Base-by-base conservation (phyloP, 2,113 vertebrate species). In the Elephantulus edwardii region DNA sequence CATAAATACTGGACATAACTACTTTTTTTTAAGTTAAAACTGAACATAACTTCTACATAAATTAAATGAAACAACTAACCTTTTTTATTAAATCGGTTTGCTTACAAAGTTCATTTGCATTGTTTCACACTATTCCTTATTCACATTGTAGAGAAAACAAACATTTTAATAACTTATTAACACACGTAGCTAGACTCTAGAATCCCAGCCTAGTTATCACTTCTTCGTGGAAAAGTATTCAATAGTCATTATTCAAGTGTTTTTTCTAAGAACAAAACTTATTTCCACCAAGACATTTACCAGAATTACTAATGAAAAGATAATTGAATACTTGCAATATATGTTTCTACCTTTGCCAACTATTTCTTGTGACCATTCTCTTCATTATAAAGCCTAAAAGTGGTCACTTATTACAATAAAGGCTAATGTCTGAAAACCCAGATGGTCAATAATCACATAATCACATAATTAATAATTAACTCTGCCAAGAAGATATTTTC, bases 251-350 rank as follows among this genome's bases (percentile, higher is more conserved):
- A 30, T 40, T n/a, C 40, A 82, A n/a, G n/a, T n/a, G n/a, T n/a
- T n/a, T n/a, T n/a, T 76, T 64, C 33, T 30, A 62, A 79, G 40
- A 66, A 88, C 28, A 68, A 90, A 9, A 3, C 7, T 83, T 76
- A n/a, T n/a, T 86, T 62, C 48, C 62, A 77, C 17, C 38, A 77
- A 88, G 85, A 87, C 9, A 46, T 91, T 86, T 58, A 87, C 38
- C 40, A 86, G 76, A 92, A 75, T 86, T 81, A 54, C 56, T 64
- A 76, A 70, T 77, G 54, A 84, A 90, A 66, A 71, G 2, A 40
- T 85, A 85, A 64, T 20, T 40, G 30, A 56, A 26, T 54, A 8
- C 35, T 54, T 66, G 62, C 5, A 28, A 8, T 20, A 22, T 90
- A 44, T 90, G 22, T 90, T 68, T 72, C 50, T 74, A 83, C 12